Evolutionary conservation across 1,140 invertebrate genomes (phyloP), one percentile per base, ranked within the genome.

Genomic region (Antheraea pernyi): DNA sequence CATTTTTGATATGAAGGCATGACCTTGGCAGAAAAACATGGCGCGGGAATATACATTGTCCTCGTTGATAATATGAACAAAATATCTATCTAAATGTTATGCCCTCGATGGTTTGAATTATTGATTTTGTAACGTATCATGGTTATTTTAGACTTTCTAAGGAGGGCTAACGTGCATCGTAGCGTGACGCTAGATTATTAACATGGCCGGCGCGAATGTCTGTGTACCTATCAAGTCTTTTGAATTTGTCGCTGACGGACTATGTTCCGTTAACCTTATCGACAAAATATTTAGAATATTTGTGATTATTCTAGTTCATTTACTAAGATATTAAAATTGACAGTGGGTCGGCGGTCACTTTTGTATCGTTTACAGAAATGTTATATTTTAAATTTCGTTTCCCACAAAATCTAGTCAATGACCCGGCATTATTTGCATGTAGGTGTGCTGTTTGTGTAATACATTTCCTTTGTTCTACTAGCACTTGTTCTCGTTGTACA

Each of bases 1-100:
- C 85, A 81, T 86, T 87, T 90, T 87, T 79, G 82, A 86, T 85
- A 88, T 80, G 75, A 70, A 86, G 84, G 82, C 81, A 90, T 91
- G 89, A 91, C 89, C 88, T 91, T 91, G 88, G 86, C 66, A 79
- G 80, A 88, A 88, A 90, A 91, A 90, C 86, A 89, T 89, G 86
- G 89, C 86, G 87, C 87, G 87, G 79, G 85, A 90, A 88, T 80
- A 81, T 85, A 90, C 81, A 80, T 82, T 82, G 76, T 78, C 79
- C 74, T 80, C 74, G 67, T 79, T 83, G 67, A 81, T 76, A 85
- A 75, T 61, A 13, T 61, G 16, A 30, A 61, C 30, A 36, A 61
- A 61, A 61, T 18, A 10, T 60, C 0, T 53, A 16, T 13, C 46
- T 6, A 11, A 53, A 11, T 42, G 39, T 42, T 60, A 74, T 72